Evolutionary conservation across 2,797 vertebrate genomes (phyloP).

Genomic region (Cyclura pinguis): DNA sequence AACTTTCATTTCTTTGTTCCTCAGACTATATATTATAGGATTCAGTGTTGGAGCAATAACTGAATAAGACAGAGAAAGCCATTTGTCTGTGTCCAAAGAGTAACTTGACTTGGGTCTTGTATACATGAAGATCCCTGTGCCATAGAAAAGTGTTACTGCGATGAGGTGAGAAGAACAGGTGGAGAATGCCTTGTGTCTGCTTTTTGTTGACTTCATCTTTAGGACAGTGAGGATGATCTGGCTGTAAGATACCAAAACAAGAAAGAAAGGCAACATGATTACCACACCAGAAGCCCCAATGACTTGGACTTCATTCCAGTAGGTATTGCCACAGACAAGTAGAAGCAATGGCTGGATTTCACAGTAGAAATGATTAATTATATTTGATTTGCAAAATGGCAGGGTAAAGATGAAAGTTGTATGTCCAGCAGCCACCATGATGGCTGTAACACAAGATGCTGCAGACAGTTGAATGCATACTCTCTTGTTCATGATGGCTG

Average conservation of each 20-base stretch:
- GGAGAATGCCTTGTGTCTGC: slow-evolving; percentile 16
- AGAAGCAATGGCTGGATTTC: slow-evolving; percentile 13
- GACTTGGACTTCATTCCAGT: slow-evolving; percentile 1
- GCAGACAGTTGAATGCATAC: not conserved
- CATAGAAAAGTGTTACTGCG: slow-evolving; percentile 13
- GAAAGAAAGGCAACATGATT: not conserved
- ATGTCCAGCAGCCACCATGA: not conserved
- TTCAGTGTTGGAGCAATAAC: slow-evolving; percentile 25
- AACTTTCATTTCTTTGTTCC: slow-evolving; percentile 22
- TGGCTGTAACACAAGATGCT: not conserved
- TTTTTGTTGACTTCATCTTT: slow-evolving; percentile 5
- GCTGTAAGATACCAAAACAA: not conserved
- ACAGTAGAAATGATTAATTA: slow-evolving; percentile 25
- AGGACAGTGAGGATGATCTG: not conserved
- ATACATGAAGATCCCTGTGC: slow-evolving; percentile 15
- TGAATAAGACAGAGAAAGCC: slow-evolving; percentile 24
- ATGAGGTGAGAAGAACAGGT: slow-evolving; percentile 37
- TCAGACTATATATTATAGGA: not conserved
- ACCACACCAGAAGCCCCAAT: not conserved
- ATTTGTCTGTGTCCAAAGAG: slow-evolving; percentile 15
- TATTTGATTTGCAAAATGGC: not conserved
- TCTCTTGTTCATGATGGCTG: slow-evolving; percentile 1
- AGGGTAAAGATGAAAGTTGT: not conserved
- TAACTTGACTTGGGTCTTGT: not conserved
- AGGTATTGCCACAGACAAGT: slow-evolving; percentile 17